These are phyloP conservation scores for Prunella fulvescens DNA, from an alignment of 2,113 vertebrate genomes.

Conservation along the genomic window DNA sequence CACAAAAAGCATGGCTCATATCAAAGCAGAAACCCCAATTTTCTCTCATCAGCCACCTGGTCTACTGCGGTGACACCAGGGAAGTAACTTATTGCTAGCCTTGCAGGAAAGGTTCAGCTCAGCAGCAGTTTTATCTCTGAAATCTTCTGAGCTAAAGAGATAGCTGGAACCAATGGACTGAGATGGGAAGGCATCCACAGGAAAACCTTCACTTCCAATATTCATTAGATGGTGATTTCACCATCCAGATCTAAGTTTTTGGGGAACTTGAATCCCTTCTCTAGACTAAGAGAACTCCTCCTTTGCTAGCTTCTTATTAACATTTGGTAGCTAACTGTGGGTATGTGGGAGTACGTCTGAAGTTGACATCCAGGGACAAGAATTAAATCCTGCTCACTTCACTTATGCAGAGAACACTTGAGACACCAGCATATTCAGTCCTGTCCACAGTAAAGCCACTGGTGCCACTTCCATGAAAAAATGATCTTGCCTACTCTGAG, in stretches of 20 bases:
- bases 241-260: background rate
- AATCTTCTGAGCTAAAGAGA: background rate
- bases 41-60: background rate
- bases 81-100: background rate
- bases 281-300: background rate
- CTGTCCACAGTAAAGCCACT: background rate
- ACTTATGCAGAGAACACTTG: background rate
- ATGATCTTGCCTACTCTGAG: slow-evolving; percentile 7
- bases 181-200: background rate
- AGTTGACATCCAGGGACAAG: slow-evolving; percentile 1
- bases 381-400: slow-evolving; percentile 20
- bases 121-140: background rate
- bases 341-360: background rate
- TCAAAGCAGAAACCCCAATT: background rate
- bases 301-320: slow-evolving; percentile 4
- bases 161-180: background rate
- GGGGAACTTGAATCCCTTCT: background rate
- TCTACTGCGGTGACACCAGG: background rate
- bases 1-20: background rate
- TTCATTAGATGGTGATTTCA: background rate
- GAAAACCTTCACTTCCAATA: background rate
- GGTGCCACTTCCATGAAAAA: background rate
- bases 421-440: background rate
- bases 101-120: background rate
- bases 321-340: background rate